A percentile compares a stretch with the other conserved stretches of the same genome.
Evolutionary conservation across 2,888 invertebrate species (phyloP).

Genomic region (Crepidodera aurea): DNA sequence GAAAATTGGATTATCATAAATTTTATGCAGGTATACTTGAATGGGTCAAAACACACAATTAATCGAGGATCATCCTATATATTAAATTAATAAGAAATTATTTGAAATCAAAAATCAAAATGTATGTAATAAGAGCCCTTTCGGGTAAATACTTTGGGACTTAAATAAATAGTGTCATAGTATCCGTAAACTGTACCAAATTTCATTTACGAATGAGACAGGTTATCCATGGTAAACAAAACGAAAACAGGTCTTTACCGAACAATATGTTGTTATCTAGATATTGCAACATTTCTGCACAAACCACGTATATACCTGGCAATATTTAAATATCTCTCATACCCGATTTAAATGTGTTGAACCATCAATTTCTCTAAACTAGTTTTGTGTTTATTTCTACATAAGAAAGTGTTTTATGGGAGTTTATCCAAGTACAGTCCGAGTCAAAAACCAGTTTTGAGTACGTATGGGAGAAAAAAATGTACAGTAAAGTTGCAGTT

Average conservation of each 20-base stretch:
- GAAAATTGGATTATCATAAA: no score
- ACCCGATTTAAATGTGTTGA: constrained; percentile 22
- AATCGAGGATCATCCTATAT: no score
- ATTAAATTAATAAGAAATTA: no score
- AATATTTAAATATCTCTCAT: constrained; percentile 14
- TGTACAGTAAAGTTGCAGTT: background rate
- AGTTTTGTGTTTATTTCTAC: constrained; percentile 24
- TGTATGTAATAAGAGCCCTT: no score
- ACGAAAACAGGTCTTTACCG: constrained; percentile 8
- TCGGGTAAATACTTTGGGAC: no score
- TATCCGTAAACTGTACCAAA: no score
- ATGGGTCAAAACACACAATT: no score
- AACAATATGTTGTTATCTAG: constrained; percentile 11
- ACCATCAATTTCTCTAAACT: constrained; percentile 23
- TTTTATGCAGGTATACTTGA: no score
- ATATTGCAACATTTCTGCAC: constrained; percentile 11
- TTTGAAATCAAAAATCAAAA: no score
- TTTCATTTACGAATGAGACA: no score
- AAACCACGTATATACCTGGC: constrained; percentile 11
- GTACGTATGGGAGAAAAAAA: background rate
- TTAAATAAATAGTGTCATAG: no score
- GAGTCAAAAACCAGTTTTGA: constrained; percentile 9
- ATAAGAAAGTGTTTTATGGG: constrained; percentile 30
- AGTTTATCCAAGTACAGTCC: constrained; percentile 16
- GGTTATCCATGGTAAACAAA: background rate